Base-by-base conservation (phyloP, 64 coral and sea anemone species). In the Anthopleura sola region DNA sequence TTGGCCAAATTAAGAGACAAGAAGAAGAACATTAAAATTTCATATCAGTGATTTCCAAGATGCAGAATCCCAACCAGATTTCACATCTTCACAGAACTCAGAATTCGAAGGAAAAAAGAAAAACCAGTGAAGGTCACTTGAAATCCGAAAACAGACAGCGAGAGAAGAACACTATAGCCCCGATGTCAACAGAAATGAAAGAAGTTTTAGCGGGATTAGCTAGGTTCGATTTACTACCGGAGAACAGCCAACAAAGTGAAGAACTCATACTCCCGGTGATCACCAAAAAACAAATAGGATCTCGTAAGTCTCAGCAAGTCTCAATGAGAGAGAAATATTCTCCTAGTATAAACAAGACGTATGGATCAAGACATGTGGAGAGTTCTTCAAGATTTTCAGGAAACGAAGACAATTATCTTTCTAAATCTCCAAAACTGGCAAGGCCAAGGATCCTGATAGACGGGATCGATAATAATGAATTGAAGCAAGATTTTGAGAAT, bases 161-260 rank as follows among this genome's bases (percentile, higher is more conserved):
- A 1, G 24, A 40, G 19, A 13, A 79, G 1, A 38, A 37, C 21
- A 12, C 37, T 37, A 24, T 79, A 24, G 36, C 76, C 16, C 76
- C 76, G 24, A 79, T 79, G 76, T 79, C 76, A 46, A 16, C 21
- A 2, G 76, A 79, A 48, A 79, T 79, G 76, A 79, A 79, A 44
- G 76, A 79, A 14, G 76, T 79, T 3, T 48, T 79, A 11, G 44
- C 76, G 19, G 76, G 76, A 24, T 79, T 79, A 48, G 76, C 36
- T 1, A 79, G 76, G 37, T 44, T 44, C 18, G 76, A 79, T 79
- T 23, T 79, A 79, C 76, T 79, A n/a, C 76, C 76, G 9, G 24
- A 47, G 39, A 48, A 48, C 6, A n/a, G 15, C 39, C 19, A 40
- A 47, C 36, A 40, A 3, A 17, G 12, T 17, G 20, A 79, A 79